phyloP scores from a whole-genome alignment of 2,888 invertebrate species.

The Thereva unica region DNA sequence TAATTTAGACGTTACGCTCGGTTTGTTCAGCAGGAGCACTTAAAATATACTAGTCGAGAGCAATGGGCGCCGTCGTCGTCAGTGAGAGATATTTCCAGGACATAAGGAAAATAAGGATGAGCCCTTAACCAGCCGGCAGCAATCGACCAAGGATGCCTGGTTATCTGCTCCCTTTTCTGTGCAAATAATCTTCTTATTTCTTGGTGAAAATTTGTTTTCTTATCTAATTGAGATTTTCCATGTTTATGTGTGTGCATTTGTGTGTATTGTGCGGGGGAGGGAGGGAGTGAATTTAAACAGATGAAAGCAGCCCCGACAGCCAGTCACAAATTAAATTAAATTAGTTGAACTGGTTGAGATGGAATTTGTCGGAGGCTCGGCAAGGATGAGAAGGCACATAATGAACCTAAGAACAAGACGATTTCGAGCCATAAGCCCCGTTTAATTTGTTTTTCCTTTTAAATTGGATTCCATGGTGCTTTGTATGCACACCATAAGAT shows the following conservation, averaged over 20 bases:
- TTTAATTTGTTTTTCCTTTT: slow-evolving; percentile 33
- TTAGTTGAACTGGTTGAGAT: slow-evolving; percentile 17
- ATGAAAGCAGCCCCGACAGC: slow-evolving; percentile 18
- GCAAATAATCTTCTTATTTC: slow-evolving; percentile 29
- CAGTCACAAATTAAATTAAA: slow-evolving; percentile 27
- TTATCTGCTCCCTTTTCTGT: background rate
- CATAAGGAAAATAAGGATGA: too few relatives aligned
- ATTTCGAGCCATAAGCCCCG: slow-evolving; percentile 24
- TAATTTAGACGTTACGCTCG: too few relatives aligned
- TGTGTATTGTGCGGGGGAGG: background rate
- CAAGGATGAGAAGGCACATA: slow-evolving; percentile 5
- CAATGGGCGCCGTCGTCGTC: too few relatives aligned
- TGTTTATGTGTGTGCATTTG: background rate
- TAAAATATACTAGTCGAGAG: too few relatives aligned
- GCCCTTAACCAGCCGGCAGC: too few relatives aligned
- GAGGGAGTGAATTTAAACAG: slow-evolving; percentile 15
- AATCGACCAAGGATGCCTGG: background rate
- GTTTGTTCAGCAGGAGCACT: too few relatives aligned
- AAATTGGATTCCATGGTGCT: slow-evolving; percentile 23
- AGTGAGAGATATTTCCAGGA: too few relatives aligned
- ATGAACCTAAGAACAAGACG: slow-evolving; percentile 12
- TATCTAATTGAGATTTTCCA: slow-evolving; percentile 39
- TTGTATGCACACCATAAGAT: slow-evolving; percentile 20
- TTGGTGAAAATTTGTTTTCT: slow-evolving; percentile 38
- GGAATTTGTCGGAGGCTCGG: background rate